Conservation (phyloP, 37 sponge, comb jelly and placozoan species). For the Aplysina aerophoba region DNA sequence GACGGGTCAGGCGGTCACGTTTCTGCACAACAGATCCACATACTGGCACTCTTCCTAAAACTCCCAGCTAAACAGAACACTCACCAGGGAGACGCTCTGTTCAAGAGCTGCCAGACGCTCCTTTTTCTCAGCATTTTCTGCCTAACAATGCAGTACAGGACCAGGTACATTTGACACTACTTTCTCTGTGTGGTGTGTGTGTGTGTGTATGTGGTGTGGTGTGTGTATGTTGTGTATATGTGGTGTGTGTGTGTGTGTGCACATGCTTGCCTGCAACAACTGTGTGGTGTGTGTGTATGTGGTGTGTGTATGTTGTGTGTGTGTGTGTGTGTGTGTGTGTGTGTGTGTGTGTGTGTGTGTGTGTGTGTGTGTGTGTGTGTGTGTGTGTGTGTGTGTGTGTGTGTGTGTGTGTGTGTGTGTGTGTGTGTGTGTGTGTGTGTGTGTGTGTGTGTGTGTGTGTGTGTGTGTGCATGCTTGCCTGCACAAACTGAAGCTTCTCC, state of each 20-base stretch:
- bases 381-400: no score
- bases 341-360: no score
- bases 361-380: no score
- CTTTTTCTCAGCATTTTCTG: conserved; percentile 68
- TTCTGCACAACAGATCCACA: conserved; percentile 52
- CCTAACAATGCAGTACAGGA: conserved; percentile 36
- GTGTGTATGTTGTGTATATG: no score
- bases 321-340: no score
- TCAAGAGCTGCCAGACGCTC: conserved; percentile 59
- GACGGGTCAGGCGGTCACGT: conserved; percentile 82
- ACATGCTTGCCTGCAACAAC: conserved; percentile 79
- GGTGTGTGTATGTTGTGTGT: no score
- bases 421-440: no score
- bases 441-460: no score
- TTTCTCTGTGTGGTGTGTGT: no score
- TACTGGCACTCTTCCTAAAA: background rate
- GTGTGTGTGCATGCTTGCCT: conserved; percentile 47
- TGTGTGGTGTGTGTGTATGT: conserved; percentile 31
- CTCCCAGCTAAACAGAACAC: background rate
- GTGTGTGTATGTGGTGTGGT: no score
- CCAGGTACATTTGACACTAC: background rate
- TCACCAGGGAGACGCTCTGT: conserved; percentile 61
- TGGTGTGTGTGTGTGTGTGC: background rate
- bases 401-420: no score
- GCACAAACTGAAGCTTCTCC: conserved; percentile 95